Evolutionary conservation across 2,888 invertebrate genomes (phyloP), one percentile per base, ranked within the genome.

Genomic region (Himalopsyche japonica): DNA sequence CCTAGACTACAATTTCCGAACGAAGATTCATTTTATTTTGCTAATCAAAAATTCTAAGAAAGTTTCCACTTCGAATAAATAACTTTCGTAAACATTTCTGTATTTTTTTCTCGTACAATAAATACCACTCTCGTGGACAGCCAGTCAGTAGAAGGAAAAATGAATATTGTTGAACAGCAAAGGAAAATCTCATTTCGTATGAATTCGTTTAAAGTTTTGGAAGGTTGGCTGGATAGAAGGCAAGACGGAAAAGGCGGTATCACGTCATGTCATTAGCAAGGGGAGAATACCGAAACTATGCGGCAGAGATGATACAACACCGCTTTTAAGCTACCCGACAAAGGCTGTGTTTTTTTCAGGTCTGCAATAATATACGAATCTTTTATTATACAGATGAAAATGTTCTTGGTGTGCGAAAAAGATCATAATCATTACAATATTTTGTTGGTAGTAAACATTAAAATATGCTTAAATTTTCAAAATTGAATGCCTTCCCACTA

Each of bases 201-300:
- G 70, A 20, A 70, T 70, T 70, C 70, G 70, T 70, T 70, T 70
- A 70, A 70, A 70, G 70, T 70, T 70, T 27, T 27, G 27, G 70
- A 70, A 70, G 70, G 70, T 15, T 70, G 24, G 30, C 27, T 70
- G 70, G 4, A 70, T 70, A 15, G 15, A 24, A 27, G 15, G 27
- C 27, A 70, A 27, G 27, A 70, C 57, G 57, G n/a, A 15, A n/a
- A 76, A 76, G 8, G 30, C 78, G 32, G 43, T 49, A 48, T 34
- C 49, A 27, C 79, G 79, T 79, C 82, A 79, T 57, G 82, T 82
- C 82, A 82, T 82, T 82, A 82, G 49, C 78, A 79, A 79, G 49
- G 27, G 43, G 30, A 32, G 76, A 20, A 57, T 7, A 20, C 57
- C 24, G 57, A 57, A 57, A 57, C 57, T 24, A 57, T 57, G 15